Percentiles rank a stretch among this genome's conserved stretches.
These are phyloP conservation scores for Dryococelus australis DNA, from an alignment of 2,888 invertebrate genomes.

Conservation along the genomic window DNA sequence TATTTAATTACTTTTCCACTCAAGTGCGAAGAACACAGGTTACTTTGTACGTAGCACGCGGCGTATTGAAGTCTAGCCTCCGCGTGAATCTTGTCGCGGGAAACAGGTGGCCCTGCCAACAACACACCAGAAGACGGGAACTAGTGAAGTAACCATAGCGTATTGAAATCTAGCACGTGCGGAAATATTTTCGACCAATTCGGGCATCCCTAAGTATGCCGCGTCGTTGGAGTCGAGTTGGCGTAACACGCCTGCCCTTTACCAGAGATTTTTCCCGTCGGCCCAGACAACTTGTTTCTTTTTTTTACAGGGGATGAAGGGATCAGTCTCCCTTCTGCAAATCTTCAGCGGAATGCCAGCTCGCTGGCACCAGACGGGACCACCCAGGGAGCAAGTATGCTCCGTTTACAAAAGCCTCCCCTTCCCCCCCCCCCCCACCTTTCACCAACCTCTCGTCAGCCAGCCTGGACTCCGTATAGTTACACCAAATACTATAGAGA, in stretches of 20 bases:
- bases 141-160: too few species aligned
- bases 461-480: background rate
- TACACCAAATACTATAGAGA: too few species aligned
- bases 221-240: background rate
- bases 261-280: background rate
- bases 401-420: background rate
- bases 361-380: background rate
- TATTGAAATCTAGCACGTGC: too few species aligned
- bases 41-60: too few species aligned
- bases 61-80: too few species aligned
- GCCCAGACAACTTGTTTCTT: background rate
- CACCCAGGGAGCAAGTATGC: background rate
- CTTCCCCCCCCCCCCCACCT: background rate
- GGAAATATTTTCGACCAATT: too few species aligned
- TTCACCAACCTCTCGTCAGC: background rate
- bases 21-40: too few species aligned
- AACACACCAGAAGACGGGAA: too few species aligned
- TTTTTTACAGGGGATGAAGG: background rate
- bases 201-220: too few species aligned
- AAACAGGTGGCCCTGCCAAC: too few species aligned
- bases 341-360: slow-evolving; percentile 19
- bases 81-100: too few species aligned
- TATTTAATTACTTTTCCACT: too few species aligned
- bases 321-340: background rate
- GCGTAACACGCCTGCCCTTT: background rate